Base-by-base conservation (phyloP, 2,113 vertebrate species). In the Festucalex cinctus region DNA sequence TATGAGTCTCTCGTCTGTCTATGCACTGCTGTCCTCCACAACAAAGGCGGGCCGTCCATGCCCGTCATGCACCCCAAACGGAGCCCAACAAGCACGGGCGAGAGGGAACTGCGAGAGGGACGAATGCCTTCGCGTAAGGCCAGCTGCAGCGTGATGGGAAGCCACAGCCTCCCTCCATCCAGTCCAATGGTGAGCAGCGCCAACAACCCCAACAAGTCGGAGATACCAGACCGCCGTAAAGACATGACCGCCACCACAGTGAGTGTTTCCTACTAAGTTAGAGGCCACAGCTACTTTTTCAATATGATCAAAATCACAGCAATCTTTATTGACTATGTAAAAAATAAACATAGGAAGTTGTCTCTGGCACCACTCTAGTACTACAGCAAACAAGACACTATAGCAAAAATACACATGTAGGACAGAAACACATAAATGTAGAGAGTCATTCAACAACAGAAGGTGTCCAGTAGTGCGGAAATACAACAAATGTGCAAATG, bases 101-200 rank as follows among this genome's bases (percentile, higher is more conserved):
- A 96, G 2, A 62, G 92, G 0, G 94, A 95, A 80, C 90, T 95
- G 80, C 92, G 94, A 65, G 95, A 96, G 83, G 94, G 95, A 22
- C 91, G 94, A 2, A 92, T 95, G 88, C 93, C 95, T 0, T 82
- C 93, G 0, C 92, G 94, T 53, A 95, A 96, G 87, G 91, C 93
- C 36, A 95, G 94, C 70, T 94, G 94, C 85, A 94, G 94, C 0
- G 89, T 94, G 0, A 93, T 91, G 28, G 92, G 93, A 36, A 92
- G 93, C 20, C 91, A 94, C 35, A 94, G 93, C 73, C 88, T 94
- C 62, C 95, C 95, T 5, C 95, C 95, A 0, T 94, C 95, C 78
- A 97, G 95, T 90, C 95, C 95, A 9, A 96, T 97, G 95, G 95
- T 96, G 84, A 96, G 95, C 93, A 95, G 93, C 1, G 95, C 95